Evolutionary conservation across 1,140 invertebrate genomes (phyloP).

Genomic region (Magallana angulata): DNA sequence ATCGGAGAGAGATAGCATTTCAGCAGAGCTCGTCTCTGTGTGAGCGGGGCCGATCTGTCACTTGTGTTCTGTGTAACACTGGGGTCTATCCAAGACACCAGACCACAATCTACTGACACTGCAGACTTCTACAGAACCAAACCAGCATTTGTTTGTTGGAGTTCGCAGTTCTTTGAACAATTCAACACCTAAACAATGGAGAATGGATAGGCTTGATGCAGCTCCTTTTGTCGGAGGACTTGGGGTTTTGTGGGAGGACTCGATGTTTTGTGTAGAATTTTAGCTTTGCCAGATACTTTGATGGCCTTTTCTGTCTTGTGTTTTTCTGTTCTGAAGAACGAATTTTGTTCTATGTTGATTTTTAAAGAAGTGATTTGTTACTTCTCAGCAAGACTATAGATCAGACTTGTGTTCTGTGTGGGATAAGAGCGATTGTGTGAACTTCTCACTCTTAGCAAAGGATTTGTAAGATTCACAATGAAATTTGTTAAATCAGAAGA

Average conservation of each 20-base stretch:
- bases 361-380: not conserved
- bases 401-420: not conserved
- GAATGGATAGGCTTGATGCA: not conserved
- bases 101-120: not conserved
- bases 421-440: not conserved
- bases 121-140: not conserved
- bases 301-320: too few species aligned
- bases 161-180: not conserved
- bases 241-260: not conserved
- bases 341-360: constrained; percentile 1
- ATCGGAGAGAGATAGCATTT: not conserved
- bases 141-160: constrained; percentile 18
- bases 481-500: not conserved
- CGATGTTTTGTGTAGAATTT: not conserved
- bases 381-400: not conserved
- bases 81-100: not conserved
- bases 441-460: not conserved
- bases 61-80: not conserved
- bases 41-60: not conserved
- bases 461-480: constrained; percentile 7
- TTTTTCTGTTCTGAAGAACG: not conserved
- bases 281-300: too few species aligned
- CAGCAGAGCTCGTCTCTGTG: not conserved
- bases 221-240: not conserved
- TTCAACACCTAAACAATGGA: constrained; percentile 21